Evolutionary conservation across 2,113 vertebrate genomes (phyloP).

Genomic region (Mellivora capensis): DNA sequence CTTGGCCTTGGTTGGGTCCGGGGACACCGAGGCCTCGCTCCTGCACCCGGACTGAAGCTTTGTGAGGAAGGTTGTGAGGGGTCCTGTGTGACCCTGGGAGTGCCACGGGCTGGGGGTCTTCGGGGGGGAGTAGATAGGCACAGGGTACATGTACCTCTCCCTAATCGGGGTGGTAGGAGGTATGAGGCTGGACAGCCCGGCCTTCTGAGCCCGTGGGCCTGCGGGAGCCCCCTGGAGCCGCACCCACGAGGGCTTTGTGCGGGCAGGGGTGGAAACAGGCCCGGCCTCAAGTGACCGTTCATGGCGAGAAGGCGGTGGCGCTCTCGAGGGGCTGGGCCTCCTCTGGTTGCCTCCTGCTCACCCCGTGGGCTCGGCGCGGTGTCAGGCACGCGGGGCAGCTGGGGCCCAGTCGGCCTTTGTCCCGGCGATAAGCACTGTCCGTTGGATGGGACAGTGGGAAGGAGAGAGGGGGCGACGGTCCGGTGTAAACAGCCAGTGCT

Average conservation of each 20-base stretch:
- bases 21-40: neutral
- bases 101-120: rapidly evolving
- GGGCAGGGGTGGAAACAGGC: neutral
- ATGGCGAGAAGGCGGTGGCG: neutral
- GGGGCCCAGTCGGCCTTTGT: neutral
- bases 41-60: neutral
- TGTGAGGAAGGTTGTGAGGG: neutral
- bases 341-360: neutral
- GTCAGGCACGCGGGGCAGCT: neutral
- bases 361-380: neutral
- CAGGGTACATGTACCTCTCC: neutral
- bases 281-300: neutral
- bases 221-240: neutral
- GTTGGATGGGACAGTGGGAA: neutral
- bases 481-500: neutral
- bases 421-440: rapidly evolving
- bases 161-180: too few species aligned
- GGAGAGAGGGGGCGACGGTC: neutral
- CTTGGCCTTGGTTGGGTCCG: neutral
- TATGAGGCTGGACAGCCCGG: neutral
- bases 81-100: too few species aligned
- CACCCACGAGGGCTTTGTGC: neutral
- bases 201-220: neutral
- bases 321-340: neutral
- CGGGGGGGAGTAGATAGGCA: too few species aligned